Percentiles rank a stretch among this genome's conserved stretches.
These are phyloP conservation scores for Caenorhabditis wallacei DNA, from an alignment of 2,888 invertebrate genomes.

Conservation along the genomic window DNA sequence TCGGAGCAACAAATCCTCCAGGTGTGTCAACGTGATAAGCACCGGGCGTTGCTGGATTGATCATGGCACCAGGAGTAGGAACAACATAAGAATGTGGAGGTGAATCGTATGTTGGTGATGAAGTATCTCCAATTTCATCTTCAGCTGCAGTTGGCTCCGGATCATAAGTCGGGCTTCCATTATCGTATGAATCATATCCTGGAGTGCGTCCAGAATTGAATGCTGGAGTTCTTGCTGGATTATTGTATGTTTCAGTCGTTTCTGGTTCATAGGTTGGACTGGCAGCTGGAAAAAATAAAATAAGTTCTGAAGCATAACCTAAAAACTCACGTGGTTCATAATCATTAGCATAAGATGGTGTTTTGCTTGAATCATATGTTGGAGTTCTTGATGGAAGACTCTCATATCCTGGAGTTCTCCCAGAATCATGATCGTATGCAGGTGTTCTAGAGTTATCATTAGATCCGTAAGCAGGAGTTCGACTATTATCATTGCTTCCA, in stretches of 20 bases:
- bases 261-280: constrained; percentile 39
- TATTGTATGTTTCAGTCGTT: constrained; percentile 18
- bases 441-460: constrained; percentile 20
- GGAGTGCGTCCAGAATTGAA: constrained; percentile 42
- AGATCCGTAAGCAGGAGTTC: constrained; percentile 28
- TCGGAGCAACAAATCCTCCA: constrained; percentile 69
- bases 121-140: constrained; percentile 46
- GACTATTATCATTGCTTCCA: not conserved
- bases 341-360: constrained; percentile 36
- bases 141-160: constrained; percentile 29
- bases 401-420: constrained; percentile 28
- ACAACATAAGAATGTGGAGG: constrained; percentile 70
- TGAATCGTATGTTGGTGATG: constrained; percentile 71
- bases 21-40: constrained; percentile 59
- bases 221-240: constrained; percentile 41
- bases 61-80: constrained; percentile 74
- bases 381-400: constrained; percentile 33
- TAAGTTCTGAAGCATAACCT: not conserved
- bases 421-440: constrained; percentile 25
- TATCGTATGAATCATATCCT: constrained; percentile 33
- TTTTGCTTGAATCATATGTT: constrained; percentile 36
- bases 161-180: constrained; percentile 51
- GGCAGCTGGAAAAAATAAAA: constrained; percentile 21
- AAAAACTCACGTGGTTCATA: constrained; percentile 40
- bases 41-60: constrained; percentile 71